Base-by-base conservation (phyloP, 2,113 vertebrate species). In the Lipophrys pholis region DNA sequence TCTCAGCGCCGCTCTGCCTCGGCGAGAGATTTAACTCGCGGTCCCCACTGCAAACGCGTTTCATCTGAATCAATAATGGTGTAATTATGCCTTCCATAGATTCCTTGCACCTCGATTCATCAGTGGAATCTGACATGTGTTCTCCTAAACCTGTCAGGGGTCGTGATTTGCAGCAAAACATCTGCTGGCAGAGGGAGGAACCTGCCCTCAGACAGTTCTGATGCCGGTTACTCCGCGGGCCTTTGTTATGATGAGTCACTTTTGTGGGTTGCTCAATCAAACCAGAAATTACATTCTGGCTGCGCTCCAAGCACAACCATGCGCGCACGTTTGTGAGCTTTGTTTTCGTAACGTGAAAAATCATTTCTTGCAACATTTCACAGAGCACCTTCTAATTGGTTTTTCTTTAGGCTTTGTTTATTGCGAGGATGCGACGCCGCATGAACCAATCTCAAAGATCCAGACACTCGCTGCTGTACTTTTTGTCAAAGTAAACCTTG, bases 91-190 rank as follows among this genome's bases (percentile, higher is more conserved):
- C 76, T 75, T 77, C 75, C 70, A 76, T 80, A 83, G 81, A 82
- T 83, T 72, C 83, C 69, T 41, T 40, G 69, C 67, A 54, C 79
- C 73, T 76, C 68, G 53, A 82, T 89, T 85, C 80, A 81, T 88
- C 90, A 87, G 73, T 77, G 74, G 16, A 79, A 75, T 82, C 76
- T 76, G 88, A 90, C 90, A 82, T 73, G 76, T 79, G 85, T 88
- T 88, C 84, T 55, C 64, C 58, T 75, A 76, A 90, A 91, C 40
- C 84, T 87, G 82, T 72, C 85, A 56, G 60, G 60, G 66, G 53
- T 49, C 45, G 43, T 85, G 80, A 85, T 87, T 87, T 84, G 81
- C 78, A 48, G 80, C 73, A 46, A 64, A 83, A 83, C 83, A 88
- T 88, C 79, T 80, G 87, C 83, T 71, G 71, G 67, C 67, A 43